Evolutionary conservation across 2,888 invertebrate genomes (phyloP).

Genomic region (Uloborus plumipes): DNA sequence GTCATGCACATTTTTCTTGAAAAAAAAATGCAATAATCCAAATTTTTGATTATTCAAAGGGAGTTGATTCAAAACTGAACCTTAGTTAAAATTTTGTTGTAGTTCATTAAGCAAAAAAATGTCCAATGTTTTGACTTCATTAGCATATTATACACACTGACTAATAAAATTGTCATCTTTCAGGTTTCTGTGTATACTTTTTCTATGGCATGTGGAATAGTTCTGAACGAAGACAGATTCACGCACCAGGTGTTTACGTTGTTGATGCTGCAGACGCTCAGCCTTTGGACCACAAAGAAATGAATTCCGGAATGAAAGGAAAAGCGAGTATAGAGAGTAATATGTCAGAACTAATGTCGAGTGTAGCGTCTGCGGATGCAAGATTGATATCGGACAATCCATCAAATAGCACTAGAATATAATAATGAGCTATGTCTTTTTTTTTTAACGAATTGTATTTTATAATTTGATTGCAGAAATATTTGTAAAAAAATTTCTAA

Average conservation of each 20-base stretch:
- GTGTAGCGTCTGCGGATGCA: slow-evolving; percentile 38
- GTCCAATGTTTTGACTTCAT: not conserved
- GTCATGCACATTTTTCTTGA: no score
- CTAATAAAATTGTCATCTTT: not conserved
- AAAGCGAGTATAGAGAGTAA: slow-evolving; percentile 54
- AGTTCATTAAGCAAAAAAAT: no score
- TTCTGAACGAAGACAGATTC: slow-evolving; percentile 57
- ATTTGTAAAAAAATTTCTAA: no score
- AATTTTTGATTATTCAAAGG: no score
- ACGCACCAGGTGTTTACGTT: slow-evolving; percentile 16
- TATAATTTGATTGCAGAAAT: no score
- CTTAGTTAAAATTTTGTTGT: no score
- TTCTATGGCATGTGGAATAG: slow-evolving; percentile 66
- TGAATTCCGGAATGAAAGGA: slow-evolving; percentile 11
- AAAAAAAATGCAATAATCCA: no score
- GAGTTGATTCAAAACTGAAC: no score
- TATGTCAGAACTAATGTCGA: slow-evolving; percentile 56
- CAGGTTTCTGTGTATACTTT: slow-evolving; percentile 65
- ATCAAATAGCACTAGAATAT: slow-evolving; percentile 30
- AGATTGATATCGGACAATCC: slow-evolving; percentile 48
- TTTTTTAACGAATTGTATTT: no score
- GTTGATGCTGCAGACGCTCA: slow-evolving; percentile 33
- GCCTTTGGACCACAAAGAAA: slow-evolving; percentile 17
- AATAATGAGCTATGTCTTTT: not conserved
- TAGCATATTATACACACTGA: not conserved